phyloP scores from a whole-genome alignment of 2,888 invertebrate genomes.

The Trilocha varians region DNA sequence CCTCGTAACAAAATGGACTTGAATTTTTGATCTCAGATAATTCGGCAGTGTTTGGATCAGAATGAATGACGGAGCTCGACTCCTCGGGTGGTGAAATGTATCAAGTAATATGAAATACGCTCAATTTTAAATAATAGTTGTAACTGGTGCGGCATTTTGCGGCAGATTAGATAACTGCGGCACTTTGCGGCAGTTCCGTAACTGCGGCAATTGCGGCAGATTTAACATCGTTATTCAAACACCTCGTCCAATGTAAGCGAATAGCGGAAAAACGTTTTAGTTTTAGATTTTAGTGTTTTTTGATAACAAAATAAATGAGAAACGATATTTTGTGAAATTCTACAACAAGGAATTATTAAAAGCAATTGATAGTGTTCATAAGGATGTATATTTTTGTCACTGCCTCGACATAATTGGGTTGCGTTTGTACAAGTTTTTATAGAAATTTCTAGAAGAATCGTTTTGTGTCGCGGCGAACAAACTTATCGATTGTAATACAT shows the following conservation, averaged over 20 bases:
- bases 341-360: conserved; percentile 22
- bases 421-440: conserved; percentile 15
- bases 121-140: too few species aligned
- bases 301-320: conserved; percentile 4
- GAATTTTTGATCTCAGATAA: conserved; percentile 62
- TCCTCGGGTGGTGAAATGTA: too few species aligned
- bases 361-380: conserved; percentile 24
- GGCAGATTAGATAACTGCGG: too few species aligned
- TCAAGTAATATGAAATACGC: too few species aligned
- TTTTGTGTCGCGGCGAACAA: conserved; percentile 17
- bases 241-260: neutral
- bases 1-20: conserved; percentile 52
- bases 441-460: conserved; percentile 9
- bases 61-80: conserved; percentile 16
- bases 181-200: too few species aligned
- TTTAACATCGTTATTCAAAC: neutral
- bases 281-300: conserved; percentile 7
- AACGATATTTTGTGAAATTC: conserved; percentile 58
- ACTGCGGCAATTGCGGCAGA: neutral
- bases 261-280: conserved; percentile 4
- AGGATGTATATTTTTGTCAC: conserved; percentile 62
- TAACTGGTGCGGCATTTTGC: too few species aligned
- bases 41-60: conserved; percentile 37
- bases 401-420: conserved; percentile 40
- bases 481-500: neutral